A percentile compares a stretch with the other conserved stretches of the same genome.
phyloP scores from a whole-genome alignment of 2,113 vertebrate genomes.

The Albula glossodonta region DNA sequence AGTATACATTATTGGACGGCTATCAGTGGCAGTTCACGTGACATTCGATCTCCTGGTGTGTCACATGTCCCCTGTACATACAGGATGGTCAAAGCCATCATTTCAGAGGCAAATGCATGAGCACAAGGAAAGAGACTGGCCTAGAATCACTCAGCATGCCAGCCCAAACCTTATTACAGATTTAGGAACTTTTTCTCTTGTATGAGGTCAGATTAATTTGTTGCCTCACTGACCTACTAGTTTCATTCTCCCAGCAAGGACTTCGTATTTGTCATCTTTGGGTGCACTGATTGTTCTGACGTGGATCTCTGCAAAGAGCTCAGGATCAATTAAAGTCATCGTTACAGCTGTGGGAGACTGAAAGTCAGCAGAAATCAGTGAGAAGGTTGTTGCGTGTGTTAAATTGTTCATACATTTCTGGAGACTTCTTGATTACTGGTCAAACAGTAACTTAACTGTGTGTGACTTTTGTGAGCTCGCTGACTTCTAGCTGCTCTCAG shows the following conservation, averaged over 20 bases:
- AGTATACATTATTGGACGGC: neutral
- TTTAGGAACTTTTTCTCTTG: neutral
- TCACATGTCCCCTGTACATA: neutral
- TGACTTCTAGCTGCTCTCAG: neutral
- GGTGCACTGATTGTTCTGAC: slow-evolving; percentile 9
- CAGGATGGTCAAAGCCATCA: neutral
- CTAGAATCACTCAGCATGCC: neutral
- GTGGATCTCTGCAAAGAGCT: neutral
- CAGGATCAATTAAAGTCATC: slow-evolving; percentile 20
- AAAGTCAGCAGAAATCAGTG: neutral
- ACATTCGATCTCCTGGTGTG: neutral
- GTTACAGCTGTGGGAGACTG: neutral
- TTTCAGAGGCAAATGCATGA: neutral
- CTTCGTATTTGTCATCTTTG: neutral
- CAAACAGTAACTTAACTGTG: neutral
- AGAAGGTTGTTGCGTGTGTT: neutral
- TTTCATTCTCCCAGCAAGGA: neutral
- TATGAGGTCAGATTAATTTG: neutral
- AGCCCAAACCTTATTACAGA: neutral
- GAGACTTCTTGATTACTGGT: neutral
- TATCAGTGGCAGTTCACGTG: neutral
- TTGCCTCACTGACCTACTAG: neutral
- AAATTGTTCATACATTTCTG: neutral
- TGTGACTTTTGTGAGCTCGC: neutral
- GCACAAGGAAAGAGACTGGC: neutral